Conservation (phyloP, 2,113 vertebrate genomes). For the Edolisoma coerulescens region DNA sequence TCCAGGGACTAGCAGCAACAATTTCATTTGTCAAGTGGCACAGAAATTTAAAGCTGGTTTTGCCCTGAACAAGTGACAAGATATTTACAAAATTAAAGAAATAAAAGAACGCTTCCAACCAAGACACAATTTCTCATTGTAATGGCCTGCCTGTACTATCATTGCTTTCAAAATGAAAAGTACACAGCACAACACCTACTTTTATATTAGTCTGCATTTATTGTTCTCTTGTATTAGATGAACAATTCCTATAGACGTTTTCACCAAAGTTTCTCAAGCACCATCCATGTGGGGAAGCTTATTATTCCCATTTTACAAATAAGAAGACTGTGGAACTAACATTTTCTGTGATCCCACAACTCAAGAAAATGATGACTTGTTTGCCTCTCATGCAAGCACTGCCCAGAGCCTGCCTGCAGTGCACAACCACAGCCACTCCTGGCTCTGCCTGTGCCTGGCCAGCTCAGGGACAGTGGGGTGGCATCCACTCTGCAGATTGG, state of each 20-base stretch:
- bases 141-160: background rate
- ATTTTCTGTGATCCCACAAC: rapidly evolving
- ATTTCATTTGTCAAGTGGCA: background rate
- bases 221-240: background rate
- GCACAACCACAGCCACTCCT: rapidly evolving
- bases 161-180: background rate
- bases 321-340: background rate
- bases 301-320: background rate
- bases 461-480: rapidly evolving
- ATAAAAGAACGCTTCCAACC: background rate
- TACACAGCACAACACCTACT: background rate
- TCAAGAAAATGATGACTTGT: background rate
- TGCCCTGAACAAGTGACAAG: background rate
- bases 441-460: background rate
- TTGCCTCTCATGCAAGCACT: rapidly evolving
- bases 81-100: background rate
- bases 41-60: background rate
- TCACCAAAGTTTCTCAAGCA: background rate
- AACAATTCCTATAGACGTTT: background rate
- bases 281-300: background rate
- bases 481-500: background rate
- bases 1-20: rapidly evolving
- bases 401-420: rapidly evolving
- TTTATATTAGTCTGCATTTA: background rate
- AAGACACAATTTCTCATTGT: background rate